phyloP scores from a whole-genome alignment of 1,140 invertebrate species.

The Sycophila sp. region DNA sequence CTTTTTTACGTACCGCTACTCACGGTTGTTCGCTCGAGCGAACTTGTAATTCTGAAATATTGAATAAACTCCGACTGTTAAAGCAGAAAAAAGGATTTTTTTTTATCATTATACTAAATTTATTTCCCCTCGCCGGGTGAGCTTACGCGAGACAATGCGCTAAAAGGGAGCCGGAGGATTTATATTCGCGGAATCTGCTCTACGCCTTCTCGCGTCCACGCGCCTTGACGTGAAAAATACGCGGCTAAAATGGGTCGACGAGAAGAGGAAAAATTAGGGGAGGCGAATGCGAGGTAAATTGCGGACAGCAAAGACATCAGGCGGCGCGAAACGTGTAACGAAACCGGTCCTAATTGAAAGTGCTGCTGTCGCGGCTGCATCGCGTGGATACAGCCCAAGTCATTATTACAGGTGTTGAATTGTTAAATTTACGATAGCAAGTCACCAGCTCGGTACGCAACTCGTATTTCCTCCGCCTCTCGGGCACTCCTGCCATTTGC shows the following conservation, averaged over 20 bases:
- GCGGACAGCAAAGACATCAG: neutral
- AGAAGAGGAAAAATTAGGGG: neutral
- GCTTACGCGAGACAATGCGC: too few relatives aligned
- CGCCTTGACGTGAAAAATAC: neutral
- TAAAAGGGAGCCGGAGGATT: too few relatives aligned
- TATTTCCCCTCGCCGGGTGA: too few relatives aligned
- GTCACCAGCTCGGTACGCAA: neutral
- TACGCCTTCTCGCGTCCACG: neutral
- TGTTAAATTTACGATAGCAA: constrained; percentile 23
- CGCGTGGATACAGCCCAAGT: neutral
- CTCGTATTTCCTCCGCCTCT: neutral
- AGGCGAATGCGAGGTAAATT: neutral
- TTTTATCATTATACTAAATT: too few relatives aligned
- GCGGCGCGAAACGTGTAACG: neutral
- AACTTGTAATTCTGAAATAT: too few relatives aligned
- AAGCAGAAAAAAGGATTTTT: too few relatives aligned
- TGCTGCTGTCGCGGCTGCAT: neutral
- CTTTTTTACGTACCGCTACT: neutral
- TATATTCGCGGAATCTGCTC: neutral
- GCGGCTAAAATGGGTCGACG: neutral
- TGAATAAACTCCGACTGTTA: too few relatives aligned
- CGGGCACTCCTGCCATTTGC: neutral
- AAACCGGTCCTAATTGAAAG: constrained; percentile 17
- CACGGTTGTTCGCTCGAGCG: too few relatives aligned
- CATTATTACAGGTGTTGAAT: constrained; percentile 17